Base-by-base conservation (phyloP, 1,140 invertebrate species). In the Hesperophylax magnus region DNA sequence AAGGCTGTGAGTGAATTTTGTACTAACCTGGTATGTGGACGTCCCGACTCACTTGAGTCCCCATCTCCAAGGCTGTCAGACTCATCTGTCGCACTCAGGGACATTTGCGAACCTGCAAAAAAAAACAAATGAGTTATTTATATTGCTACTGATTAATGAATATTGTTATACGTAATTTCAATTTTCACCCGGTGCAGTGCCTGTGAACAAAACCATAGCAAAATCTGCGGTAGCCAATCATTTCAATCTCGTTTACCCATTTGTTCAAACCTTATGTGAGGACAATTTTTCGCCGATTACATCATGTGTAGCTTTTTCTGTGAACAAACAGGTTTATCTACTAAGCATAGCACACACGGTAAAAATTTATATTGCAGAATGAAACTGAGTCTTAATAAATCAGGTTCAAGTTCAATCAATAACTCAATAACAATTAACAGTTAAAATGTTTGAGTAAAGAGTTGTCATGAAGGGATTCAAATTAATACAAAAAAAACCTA, bases 31-130 rank as follows among this genome's bases (percentile, higher is more conserved):
- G 58, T 81, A 20, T 71, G 80, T 31, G 83, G 75, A 58, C 72
- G 72, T 39, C 52, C 60, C 2, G 61, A 54, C 8, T 81, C 80
- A n/a, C 60, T 86, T 15, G 81, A 86, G 69, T 89, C 89, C 47
- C 85, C 88, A 11, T 89, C 89, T 58, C 86, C 88, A 34, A 88
- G 86, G 78, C 89, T 90, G 78, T 90, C 89, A 2, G 89, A 88
- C 81, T 90, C 89, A 67, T 90, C 89, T 17, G 82, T 81, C 20
- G 80, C 80, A 81, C 88, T 89, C 17, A 90, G 85, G n/a, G 89
- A 90, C 78, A 87, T 88, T 82, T 90, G 87, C 20, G 87, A 89
- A 86, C 89, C 88, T 89, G 84, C 22, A 86, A 87, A 78, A 80
- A 69, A 72, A 79, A 81, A 65, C 61, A 79, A 77, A 81, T 71